These are phyloP conservation scores for Acleris sparsana DNA, from an alignment of 2,888 invertebrate genomes.

Conservation along the genomic window DNA sequence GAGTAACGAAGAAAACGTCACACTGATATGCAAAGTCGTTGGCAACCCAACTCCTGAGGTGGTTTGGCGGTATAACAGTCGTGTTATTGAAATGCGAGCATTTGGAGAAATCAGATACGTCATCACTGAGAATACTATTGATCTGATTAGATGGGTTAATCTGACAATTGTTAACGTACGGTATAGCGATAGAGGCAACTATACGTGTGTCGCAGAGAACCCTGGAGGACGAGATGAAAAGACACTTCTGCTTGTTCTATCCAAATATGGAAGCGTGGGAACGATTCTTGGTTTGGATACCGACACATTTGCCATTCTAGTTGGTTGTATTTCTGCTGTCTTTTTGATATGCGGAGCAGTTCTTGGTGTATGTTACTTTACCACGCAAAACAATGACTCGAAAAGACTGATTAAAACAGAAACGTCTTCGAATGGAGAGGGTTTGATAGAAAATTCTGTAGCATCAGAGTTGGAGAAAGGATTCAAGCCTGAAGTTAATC, in stretches of 20 bases:
- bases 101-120: constrained; percentile 79
- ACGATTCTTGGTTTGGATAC: constrained; percentile 76
- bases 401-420: constrained; percentile 86
- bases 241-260: constrained; percentile 86
- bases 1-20: constrained; percentile 87
- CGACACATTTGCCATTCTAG: constrained; percentile 80
- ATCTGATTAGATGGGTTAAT: constrained; percentile 85
- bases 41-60: constrained; percentile 91
- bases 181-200: constrained; percentile 87
- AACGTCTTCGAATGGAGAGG: constrained; percentile 85
- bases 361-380: constrained; percentile 80
- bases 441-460: constrained; percentile 88
- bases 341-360: constrained; percentile 76
- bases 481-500: constrained; percentile 91
- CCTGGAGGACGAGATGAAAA: constrained; percentile 91
- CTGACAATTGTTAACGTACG: constrained; percentile 86
- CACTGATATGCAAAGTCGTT: constrained; percentile 89
- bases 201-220: constrained; percentile 92
- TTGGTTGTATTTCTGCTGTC: constrained; percentile 75
- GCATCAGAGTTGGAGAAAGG: constrained; percentile 91
- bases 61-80: constrained; percentile 88
- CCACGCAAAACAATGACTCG: constrained; percentile 76
- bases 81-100: constrained; percentile 80
- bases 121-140: constrained; percentile 72
- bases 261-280: constrained; percentile 73